Base-by-base conservation (phyloP, 2,113 vertebrate genomes). In the Melanostigma gelatinosum region DNA sequence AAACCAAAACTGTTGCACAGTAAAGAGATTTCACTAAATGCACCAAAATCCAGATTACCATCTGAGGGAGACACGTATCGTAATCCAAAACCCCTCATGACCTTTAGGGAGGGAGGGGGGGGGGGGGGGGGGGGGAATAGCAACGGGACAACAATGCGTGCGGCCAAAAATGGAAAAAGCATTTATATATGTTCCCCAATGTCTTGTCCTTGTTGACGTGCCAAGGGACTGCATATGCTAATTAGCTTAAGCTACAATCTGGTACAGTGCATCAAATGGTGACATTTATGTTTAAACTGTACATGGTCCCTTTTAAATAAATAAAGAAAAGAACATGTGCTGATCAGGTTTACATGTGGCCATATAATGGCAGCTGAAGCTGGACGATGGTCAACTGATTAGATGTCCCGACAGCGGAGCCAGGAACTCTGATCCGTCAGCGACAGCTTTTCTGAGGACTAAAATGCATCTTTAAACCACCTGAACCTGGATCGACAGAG, bases 131-230 rank as follows among this genome's bases (percentile, higher is more conserved):
- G 71, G 82, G n/a, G 1, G 95, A 96, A 94, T 86, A 95, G 93
- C 86, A 69, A 88, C 63, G 68, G 92, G 85, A 88, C 90, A 85
- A 95, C 2, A 87, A 94, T 84, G 87, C 91, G 82, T 87, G 83
- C 54, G 74, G 83, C 94, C 93, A 93, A 96, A 96, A 94, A 96
- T 94, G 95, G 95, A 91, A 93, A 96, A 96, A 95, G 88, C 92
- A 96, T 95, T 95, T 94, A 74, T 82, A 90, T 91, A 78, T 32
- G 79, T 87, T 94, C 82, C 80, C 89, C 65, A 82, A 91, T 89
- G 29, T 29, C 29, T 29, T 29, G 29, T 29, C 29, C 29, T 29
- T 29, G 29, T 29, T 29, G 29, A 29, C 29, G 2, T 29, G 29
- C 29, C 29, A 29, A 29, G 29, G 29, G 29, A 29, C 29, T 29